These are phyloP conservation scores for Carollia perspicillata DNA, from an alignment of 2,113 vertebrate genomes.

Conservation along the genomic window DNA sequence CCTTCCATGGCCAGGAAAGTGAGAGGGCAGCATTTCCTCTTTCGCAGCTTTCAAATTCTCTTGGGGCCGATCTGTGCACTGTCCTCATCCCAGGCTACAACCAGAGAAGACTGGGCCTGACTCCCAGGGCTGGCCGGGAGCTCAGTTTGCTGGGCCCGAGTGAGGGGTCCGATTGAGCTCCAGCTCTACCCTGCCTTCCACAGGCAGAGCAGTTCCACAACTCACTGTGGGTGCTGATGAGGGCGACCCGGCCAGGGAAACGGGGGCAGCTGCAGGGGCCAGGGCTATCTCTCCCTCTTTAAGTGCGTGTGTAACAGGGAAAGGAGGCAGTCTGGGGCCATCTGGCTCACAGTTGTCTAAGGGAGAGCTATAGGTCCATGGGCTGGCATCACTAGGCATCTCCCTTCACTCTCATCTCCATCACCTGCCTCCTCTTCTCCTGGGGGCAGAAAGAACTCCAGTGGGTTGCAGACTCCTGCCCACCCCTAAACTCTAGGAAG, in stretches of 20 bases:
- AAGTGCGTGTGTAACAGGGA: neutral
- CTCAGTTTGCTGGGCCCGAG: neutral
- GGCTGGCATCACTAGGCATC: conserved; percentile 74
- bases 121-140: conserved; percentile 41
- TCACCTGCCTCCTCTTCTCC: conserved; percentile 47
- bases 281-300: neutral
- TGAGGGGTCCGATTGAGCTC: neutral
- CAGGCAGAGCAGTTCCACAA: neutral
- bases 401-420: conserved; percentile 61
- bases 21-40: conserved; percentile 86
- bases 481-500: neutral
- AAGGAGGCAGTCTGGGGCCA: neutral
- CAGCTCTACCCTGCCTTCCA: neutral
- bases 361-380: conserved; percentile 79
- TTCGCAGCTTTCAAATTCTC: conserved; percentile 84
- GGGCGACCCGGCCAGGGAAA: neutral
- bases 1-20: conserved; percentile 86
- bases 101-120: neutral
- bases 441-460: conserved; percentile 4
- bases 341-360: conserved; percentile 69
- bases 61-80: conserved; percentile 80
- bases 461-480: conserved; percentile 12
- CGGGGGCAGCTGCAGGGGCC: neutral
- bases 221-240: neutral
- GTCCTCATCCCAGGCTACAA: conserved; percentile 68